Evolutionary conservation across 23 tunicate genomes (phyloP).

Genomic region (Trididemnum clinides): DNA sequence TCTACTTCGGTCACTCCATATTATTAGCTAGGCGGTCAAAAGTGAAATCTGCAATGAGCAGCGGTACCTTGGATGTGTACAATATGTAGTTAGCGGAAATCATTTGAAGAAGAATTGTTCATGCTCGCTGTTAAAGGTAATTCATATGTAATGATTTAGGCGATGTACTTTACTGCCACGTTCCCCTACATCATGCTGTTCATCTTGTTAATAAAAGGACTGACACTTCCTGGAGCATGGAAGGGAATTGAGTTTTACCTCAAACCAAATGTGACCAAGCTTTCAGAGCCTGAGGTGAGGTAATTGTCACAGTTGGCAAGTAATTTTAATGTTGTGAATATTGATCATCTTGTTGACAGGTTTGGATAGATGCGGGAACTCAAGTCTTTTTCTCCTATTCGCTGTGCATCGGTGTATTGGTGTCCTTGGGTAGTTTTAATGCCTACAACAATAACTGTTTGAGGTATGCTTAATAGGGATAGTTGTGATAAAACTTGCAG

Average conservation of each 20-base stretch:
- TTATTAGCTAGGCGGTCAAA: too few species aligned
- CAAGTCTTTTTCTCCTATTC: slow-evolving; percentile 96
- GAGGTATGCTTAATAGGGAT: slow-evolving; percentile 39
- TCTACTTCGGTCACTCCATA: too few species aligned
- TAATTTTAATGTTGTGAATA: background rate
- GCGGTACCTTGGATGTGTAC: too few species aligned
- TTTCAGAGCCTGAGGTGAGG: slow-evolving; percentile 89
- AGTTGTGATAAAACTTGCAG: background rate
- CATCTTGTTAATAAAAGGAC: slow-evolving; percentile 84
- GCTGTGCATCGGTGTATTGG: slow-evolving; percentile 89
- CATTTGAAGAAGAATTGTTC: too few species aligned
- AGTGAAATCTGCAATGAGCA: too few species aligned
- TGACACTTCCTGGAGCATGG: slow-evolving; percentile 95
- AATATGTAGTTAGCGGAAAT: too few species aligned
- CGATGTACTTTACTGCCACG: slow-evolving; percentile 97
- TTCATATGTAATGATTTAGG: slow-evolving; percentile 69
- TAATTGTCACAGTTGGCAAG: too few species aligned
- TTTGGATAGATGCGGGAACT: slow-evolving; percentile 98
- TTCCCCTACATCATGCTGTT: slow-evolving; percentile 95
- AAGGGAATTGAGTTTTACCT: slow-evolving; percentile 96
- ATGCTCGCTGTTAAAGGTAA: too few species aligned
- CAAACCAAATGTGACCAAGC: slow-evolving; percentile 91
- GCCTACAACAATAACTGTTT: slow-evolving; percentile 91
- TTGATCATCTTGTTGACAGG: too few species aligned
- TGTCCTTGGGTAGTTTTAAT: slow-evolving; percentile 96